Base-by-base conservation (phyloP, 2,888 invertebrate species). In the Mactromeris polynyma region DNA sequence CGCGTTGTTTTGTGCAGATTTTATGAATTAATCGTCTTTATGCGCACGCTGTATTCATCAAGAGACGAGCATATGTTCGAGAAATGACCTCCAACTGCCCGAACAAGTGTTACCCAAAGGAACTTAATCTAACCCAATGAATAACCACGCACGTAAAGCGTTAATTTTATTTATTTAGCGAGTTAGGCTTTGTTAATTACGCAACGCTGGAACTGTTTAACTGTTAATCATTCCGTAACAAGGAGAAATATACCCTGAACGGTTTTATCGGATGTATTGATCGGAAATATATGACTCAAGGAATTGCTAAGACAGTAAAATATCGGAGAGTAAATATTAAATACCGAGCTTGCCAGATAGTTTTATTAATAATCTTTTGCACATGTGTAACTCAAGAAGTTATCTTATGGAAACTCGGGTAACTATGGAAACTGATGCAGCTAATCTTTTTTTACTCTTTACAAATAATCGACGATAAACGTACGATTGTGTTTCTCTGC, bases 311-410 rank as follows among this genome's bases (percentile, higher is more conserved):
- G 83, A 83, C 26, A 31, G 73, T n/a, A 64, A 46, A 82, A 82
- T 26, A 38, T 64, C 46, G 17, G 31, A 36, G 73, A 42, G 83
- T 42, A 46, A 83, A 83, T 83, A 83, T 73, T 83, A 83, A 69
- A 73, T 83, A 40, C 33, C 19, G 46, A 40, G 73, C 73, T 69
- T 73, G 73, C 33, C 73, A 33, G 19, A 33, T 19, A 46, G 83
- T 69, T 83, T 83, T 83, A 83, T 83, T 83, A 73, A 73, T 83
- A 83, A 83, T 83, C 83, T 83, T 82, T 83, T 83, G 83, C 83
- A 83, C 83, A 83, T 83, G 83, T 83, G 83, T 83, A 83, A 83
- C 83, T 83, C 83, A 73, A 83, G 83, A 69, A 83, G 73, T 73
- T 46, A 69, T 42, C 73, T 26, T 83, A 73, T 73, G 19, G 83